Percentiles rank a stretch among this genome's conserved stretches.
phyloP scores from a whole-genome alignment of 2,113 vertebrate genomes.

The Calidris pugnax region DNA sequence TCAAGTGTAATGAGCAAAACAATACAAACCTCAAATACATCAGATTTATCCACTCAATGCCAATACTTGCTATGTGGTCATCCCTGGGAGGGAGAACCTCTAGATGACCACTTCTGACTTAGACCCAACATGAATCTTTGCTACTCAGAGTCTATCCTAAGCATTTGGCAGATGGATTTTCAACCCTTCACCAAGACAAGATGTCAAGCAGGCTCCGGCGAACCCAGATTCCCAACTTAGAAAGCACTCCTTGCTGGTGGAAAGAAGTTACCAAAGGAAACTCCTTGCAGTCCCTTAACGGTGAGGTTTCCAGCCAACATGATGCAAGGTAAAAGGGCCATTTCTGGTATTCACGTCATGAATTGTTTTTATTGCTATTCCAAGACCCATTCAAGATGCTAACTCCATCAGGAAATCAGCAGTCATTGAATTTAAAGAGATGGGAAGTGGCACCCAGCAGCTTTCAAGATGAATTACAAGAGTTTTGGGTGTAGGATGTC shows the following conservation, averaged over 20 bases:
- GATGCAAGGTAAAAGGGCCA: background rate
- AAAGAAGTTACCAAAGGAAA: background rate
- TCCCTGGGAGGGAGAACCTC: background rate
- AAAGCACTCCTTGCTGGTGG: background rate
- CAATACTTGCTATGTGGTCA: background rate
- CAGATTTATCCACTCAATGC: background rate
- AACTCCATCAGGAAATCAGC: constrained; percentile 54
- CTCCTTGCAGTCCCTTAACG: background rate
- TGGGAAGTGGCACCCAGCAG: constrained; percentile 57
- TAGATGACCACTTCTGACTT: background rate
- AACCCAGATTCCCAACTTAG: background rate
- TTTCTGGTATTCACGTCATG: background rate
- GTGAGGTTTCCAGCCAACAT: background rate
- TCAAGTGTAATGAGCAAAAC: background rate
- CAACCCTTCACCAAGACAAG: background rate
- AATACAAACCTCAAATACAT: background rate
- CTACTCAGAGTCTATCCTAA: background rate
- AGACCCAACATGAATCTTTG: background rate
- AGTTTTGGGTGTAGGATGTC: constrained; percentile 28
- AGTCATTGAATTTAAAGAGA: constrained; percentile 23
- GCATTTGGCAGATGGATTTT: background rate
- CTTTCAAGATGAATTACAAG: constrained; percentile 4
- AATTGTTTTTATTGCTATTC: constrained; percentile 15
- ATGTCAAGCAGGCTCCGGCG: background rate
- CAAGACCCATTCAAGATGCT: constrained; percentile 1